Evolutionary conservation across 2,113 vertebrate species (phyloP), one percentile per base, ranked within the genome.

Genomic region (Cyprinodon tularosa): DNA sequence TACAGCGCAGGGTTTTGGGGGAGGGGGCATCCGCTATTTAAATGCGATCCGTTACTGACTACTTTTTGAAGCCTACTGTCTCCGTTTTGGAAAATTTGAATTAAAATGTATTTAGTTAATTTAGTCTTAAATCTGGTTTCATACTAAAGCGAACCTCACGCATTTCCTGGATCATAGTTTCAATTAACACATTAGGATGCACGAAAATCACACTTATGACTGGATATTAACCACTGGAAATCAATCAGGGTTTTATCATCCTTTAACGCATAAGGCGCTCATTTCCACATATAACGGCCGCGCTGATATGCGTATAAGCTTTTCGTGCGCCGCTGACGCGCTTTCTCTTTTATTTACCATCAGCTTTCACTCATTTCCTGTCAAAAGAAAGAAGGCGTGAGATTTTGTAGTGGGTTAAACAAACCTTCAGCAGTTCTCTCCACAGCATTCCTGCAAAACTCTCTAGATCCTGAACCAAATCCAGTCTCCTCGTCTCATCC

Each of bases 401-500:
- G 37, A 3, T 47, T 65, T 68, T 71, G 65, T 39, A 15, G 59
- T 12, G 12, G 45, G 29, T 70, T 17, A 12, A 40, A 89, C 91
- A 65, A 84, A 93, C 91, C 90, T 91, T 80, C 67, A 45, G 71
- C 48, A 80, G 72, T 6, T 72, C 14, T 79, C 82, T 68, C 66
- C 81, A 67, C 59, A 15, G 82, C 57, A 47, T 10, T 74, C 70
- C 74, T 67, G 66, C 29, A 15, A 74, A 80, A 50, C 44, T 66
- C 83, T 73, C 68, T 37, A 4, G 65, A 14, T 81, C 62, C n/a
- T 3, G 61, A 47, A 42, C 81, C 76, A 83, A 81, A 76, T 3
- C 2, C 45, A 64, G 72, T 81, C 77, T 78, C 64, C 29, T 72
- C 64, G 85, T 50, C 71, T 90, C 91, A 92, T 92, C 89, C 74